A percentile compares a stretch with the other conserved stretches of the same genome.
Conservation (phyloP, 2,888 invertebrate genomes). For the Epinotia bilunana region DNA sequence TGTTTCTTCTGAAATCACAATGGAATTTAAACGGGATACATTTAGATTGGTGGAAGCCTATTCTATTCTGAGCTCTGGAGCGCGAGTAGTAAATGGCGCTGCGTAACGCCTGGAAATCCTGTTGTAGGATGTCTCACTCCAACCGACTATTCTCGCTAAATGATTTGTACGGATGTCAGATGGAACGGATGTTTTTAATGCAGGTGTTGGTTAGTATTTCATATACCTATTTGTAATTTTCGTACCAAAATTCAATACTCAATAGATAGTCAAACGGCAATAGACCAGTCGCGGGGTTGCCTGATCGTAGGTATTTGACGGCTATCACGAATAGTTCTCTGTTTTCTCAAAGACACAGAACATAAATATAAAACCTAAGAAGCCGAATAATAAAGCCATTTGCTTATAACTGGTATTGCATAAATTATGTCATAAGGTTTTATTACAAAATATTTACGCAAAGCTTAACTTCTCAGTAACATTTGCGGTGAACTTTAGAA, state of each 20-base stretch:
- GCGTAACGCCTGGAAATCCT: conserved; percentile 16
- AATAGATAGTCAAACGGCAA: not conserved
- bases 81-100: not conserved
- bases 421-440: too few species aligned
- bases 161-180: not conserved
- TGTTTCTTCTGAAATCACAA: conserved; percentile 22
- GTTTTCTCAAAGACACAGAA: too few species aligned
- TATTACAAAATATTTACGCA: too few species aligned
- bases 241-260: not conserved
- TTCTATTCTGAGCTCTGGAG: conserved; percentile 14
- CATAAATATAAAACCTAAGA: too few species aligned
- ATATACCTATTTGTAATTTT: not conserved
- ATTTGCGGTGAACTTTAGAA: too few species aligned
- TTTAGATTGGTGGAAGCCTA: conserved; percentile 24
- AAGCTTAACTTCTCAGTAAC: too few species aligned
- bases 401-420: too few species aligned
- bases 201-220: not conserved
- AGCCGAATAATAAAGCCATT: too few species aligned
- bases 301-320: too few species aligned
- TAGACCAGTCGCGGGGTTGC: too few species aligned
- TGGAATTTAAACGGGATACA: conserved; percentile 21
- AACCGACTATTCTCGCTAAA: not conserved
- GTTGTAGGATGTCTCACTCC: not conserved
- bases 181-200: not conserved
- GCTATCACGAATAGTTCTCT: too few species aligned